phyloP scores from a whole-genome alignment of 2,888 invertebrate species.

The Willowsia nigromaculata region DNA sequence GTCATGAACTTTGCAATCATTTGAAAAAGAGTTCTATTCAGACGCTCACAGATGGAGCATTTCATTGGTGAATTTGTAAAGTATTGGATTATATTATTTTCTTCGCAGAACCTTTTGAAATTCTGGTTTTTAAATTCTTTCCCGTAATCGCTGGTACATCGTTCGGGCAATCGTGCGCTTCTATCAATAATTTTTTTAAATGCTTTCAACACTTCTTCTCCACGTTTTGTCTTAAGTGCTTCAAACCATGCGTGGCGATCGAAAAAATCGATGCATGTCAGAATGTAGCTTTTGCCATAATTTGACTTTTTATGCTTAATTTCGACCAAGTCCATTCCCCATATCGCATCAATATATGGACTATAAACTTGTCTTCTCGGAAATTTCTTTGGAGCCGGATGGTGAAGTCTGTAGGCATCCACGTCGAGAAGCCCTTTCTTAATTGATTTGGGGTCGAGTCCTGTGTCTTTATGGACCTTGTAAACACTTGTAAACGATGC shows the following conservation, averaged over 20 bases:
- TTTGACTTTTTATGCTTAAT: slow-evolving; percentile 60
- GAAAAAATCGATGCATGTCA: slow-evolving; percentile 73
- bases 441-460: neutral
- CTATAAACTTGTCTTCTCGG: slow-evolving; percentile 49
- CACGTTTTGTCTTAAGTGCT: slow-evolving; percentile 65
- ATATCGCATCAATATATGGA: slow-evolving; percentile 56
- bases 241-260: slow-evolving; percentile 74
- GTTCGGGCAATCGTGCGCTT: slow-evolving; percentile 19
- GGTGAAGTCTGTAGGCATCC: slow-evolving; percentile 79
- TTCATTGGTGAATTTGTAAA: slow-evolving; percentile 42
- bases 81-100: slow-evolving; percentile 25
- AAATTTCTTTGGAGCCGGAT: slow-evolving; percentile 47
- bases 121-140: slow-evolving; percentile 51
- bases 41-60: slow-evolving; percentile 18
- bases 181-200: slow-evolving; percentile 68
- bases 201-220: slow-evolving; percentile 43
- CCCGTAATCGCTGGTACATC: slow-evolving; percentile 55
- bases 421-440: neutral
- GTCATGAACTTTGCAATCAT: slow-evolving; percentile 46
- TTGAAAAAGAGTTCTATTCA: slow-evolving; percentile 37
- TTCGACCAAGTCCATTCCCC: slow-evolving; percentile 69
- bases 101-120: neutral
- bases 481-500: slow-evolving; percentile 37
- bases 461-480: slow-evolving; percentile 8
- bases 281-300: slow-evolving; percentile 60